These are phyloP conservation scores for Eutrigla gurnardus DNA, from an alignment of 2,797 vertebrate genomes.

Conservation along the genomic window DNA sequence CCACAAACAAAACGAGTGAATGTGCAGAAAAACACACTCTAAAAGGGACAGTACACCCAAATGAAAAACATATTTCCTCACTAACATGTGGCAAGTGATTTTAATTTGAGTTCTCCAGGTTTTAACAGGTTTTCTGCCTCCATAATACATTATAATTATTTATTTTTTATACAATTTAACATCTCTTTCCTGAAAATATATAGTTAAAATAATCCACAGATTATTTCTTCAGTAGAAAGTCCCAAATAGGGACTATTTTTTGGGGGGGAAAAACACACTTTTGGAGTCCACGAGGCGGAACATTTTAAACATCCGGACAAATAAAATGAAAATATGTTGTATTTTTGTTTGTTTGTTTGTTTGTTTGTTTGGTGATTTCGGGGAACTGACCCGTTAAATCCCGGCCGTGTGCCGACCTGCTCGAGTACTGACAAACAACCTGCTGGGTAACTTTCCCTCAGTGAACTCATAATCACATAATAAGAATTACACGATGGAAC, in stretches of 20 bases:
- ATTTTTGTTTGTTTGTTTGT: background rate
- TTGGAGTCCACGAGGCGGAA: background rate
- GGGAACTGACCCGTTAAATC: conserved; percentile 5
- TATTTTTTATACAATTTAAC: too few relatives aligned
- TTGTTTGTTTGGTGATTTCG: background rate
- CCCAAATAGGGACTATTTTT: background rate
- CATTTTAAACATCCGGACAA: background rate
- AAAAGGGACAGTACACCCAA: background rate
- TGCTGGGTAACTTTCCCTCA: background rate
- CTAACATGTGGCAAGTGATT: too few relatives aligned
- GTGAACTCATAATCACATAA: background rate
- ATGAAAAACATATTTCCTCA: too few relatives aligned
- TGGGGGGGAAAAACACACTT: background rate
- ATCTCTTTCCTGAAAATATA: too few relatives aligned
- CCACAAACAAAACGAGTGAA: background rate
- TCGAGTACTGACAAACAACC: background rate
- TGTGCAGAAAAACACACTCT: background rate
- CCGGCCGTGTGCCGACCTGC: background rate
- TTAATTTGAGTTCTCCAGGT: background rate
- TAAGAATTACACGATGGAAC: background rate
- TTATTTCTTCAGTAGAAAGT: background rate
- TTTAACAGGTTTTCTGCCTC: background rate
- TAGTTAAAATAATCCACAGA: background rate
- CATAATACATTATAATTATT: background rate
- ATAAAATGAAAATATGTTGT: background rate